Percentiles rank a stretch among this genome's conserved stretches.
Evolutionary conservation across 1,140 invertebrate species (phyloP).

Genomic region (Zophobas morio): DNA sequence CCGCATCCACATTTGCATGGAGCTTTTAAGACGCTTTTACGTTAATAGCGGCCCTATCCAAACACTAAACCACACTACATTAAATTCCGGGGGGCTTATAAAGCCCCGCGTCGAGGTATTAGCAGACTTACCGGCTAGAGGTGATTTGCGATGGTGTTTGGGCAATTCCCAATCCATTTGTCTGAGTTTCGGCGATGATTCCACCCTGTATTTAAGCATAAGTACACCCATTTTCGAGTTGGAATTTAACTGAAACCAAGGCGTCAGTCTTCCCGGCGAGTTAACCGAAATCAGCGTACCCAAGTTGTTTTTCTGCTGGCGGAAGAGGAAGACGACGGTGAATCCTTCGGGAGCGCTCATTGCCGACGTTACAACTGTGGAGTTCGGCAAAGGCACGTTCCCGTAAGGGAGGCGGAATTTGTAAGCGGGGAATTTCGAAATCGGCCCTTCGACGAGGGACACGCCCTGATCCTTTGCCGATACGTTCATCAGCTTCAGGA

Average conservation of each 20-base stretch:
- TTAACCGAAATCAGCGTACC: slow-evolving; percentile 68
- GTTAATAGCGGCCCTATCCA: slow-evolving; percentile 33
- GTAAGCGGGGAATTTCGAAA: slow-evolving; percentile 66
- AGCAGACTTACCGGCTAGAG: slow-evolving; percentile 63
- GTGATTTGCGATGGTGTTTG: slow-evolving; percentile 64
- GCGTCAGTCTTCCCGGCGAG: slow-evolving; percentile 68
- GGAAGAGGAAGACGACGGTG: slow-evolving; percentile 67
- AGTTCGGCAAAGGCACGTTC: slow-evolving; percentile 65
- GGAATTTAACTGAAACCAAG: slow-evolving; percentile 68
- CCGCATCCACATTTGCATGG: slow-evolving; percentile 34
- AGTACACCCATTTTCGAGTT: slow-evolving; percentile 65
- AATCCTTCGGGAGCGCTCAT: slow-evolving; percentile 63
- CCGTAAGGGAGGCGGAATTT: slow-evolving; percentile 68
- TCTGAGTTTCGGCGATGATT: slow-evolving; percentile 61
- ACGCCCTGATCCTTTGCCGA: slow-evolving; percentile 67
- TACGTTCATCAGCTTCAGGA: slow-evolving; percentile 68
- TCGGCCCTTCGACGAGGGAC: slow-evolving; percentile 66
- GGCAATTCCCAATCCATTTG: slow-evolving; percentile 65
- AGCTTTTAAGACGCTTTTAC: slow-evolving; percentile 30
- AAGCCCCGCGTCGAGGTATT: slow-evolving; percentile 12
- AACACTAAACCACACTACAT: slow-evolving; percentile 40
- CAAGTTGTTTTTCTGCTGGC: slow-evolving; percentile 68
- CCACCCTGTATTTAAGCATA: slow-evolving; percentile 64
- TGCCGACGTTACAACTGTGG: slow-evolving; percentile 58
- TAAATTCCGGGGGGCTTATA: slow-evolving; percentile 5